Percentiles rank a stretch among this genome's conserved stretches.
Conservation (phyloP, 2,797 vertebrate genomes). For the Clarias platycephalus region DNA sequence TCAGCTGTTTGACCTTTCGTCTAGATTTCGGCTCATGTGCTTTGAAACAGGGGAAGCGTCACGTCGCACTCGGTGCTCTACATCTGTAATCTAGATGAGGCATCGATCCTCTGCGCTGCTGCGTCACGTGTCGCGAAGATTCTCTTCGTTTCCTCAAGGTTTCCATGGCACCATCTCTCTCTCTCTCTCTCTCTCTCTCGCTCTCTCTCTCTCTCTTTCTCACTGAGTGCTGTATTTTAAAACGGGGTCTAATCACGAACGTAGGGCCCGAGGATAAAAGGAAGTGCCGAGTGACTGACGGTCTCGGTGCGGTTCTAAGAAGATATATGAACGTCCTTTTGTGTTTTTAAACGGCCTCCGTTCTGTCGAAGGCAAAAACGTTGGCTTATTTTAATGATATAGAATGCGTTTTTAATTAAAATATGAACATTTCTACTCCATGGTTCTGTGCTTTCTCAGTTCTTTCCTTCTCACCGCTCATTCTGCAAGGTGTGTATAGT, state of each 20-base stretch:
- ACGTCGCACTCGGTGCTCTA: conserved; percentile 12
- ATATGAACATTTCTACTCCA: conserved; percentile 68
- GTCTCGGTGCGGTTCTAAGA: neutral
- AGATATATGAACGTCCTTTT: conserved; percentile 21
- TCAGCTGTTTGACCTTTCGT: conserved; percentile 46
- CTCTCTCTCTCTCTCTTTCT: neutral
- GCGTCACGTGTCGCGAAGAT: neutral
- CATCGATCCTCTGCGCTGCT: neutral
- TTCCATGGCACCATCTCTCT: conserved; percentile 29
- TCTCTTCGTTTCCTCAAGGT: conserved; percentile 9
- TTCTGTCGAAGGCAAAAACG: conserved; percentile 58
- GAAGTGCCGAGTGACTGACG: neutral
- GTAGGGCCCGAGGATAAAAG: neutral
- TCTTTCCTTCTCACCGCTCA: neutral
- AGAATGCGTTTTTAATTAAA: conserved; percentile 77
- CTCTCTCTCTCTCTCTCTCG: neutral
- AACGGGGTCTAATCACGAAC: conserved; percentile 36
- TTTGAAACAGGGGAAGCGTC: neutral
- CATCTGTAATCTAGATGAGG: conserved; percentile 38
- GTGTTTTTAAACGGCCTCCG: conserved; percentile 54
- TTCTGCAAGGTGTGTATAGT: too few species aligned
- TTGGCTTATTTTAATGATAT: conserved; percentile 78
- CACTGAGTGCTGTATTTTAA: conserved; percentile 1
- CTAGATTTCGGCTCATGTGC: conserved; percentile 27
- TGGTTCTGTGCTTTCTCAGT: conserved; percentile 26